Conservation (phyloP, 2,113 vertebrate genomes). For the Corythoichthys haematopterus region DNA sequence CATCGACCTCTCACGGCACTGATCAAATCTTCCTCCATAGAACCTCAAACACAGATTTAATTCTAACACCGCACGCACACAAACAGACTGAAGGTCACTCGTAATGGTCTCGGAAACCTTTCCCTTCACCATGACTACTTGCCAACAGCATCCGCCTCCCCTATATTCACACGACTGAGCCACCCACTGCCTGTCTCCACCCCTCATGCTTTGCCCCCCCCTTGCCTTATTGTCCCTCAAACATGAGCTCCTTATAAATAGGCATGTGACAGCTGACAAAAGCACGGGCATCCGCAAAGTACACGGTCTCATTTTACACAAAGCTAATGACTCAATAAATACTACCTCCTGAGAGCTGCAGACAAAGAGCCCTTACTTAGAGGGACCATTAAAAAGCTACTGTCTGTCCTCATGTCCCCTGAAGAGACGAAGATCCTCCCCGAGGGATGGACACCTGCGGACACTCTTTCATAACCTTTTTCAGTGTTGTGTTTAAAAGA, state of each 20-base stretch:
- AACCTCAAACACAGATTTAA: conserved; percentile 20
- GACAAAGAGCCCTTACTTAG: conserved; percentile 28
- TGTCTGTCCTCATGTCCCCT: conserved; percentile 15
- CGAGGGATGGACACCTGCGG: not conserved
- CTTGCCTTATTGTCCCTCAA: conserved; percentile 46
- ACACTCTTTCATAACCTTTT: conserved; percentile 5
- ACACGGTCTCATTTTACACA: conserved; percentile 58
- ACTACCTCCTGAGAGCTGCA: conserved; percentile 41
- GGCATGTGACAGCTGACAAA: conserved; percentile 60
- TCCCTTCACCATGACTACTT: conserved; percentile 43
- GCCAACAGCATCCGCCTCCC: conserved; percentile 30
- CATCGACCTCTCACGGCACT: conserved; percentile 12
- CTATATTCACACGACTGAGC: conserved; percentile 33
- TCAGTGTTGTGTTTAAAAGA: conserved; percentile 3
- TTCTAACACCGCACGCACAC: conserved; percentile 22
- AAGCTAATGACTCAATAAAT: conserved; percentile 67
- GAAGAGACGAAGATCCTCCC: not conserved
- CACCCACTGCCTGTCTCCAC: conserved; percentile 12
- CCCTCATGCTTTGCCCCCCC: conserved; percentile 4
- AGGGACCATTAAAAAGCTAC: conserved; percentile 26
- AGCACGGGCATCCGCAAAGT: conserved; percentile 41
- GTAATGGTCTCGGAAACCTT: conserved; percentile 45
- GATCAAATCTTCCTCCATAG: conserved; percentile 40
- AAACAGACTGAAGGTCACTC: conserved; percentile 45
- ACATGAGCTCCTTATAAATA: conserved; percentile 65